Percentiles rank a stretch among this genome's conserved stretches.
These are phyloP conservation scores for Rostratula benghalensis DNA, from an alignment of 2,113 vertebrate species.

Conservation along the genomic window DNA sequence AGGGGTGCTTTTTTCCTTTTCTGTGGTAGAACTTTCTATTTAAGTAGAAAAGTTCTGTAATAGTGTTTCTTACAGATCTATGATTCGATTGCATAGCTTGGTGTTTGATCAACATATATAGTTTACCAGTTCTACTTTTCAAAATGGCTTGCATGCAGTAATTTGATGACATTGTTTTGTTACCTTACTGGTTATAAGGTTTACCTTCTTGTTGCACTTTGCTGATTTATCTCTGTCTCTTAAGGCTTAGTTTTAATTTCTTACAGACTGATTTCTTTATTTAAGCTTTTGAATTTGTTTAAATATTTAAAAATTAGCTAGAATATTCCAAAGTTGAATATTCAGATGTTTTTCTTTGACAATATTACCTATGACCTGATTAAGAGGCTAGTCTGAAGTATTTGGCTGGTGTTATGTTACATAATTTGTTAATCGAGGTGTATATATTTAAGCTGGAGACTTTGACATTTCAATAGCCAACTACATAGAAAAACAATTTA, in stretches of 20 bases:
- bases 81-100: slow-evolving; percentile 16
- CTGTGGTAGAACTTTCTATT: not conserved
- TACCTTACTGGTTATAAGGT: not conserved
- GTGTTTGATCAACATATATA: not conserved
- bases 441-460: slow-evolving; percentile 7
- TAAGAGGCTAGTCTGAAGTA: not conserved
- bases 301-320: slow-evolving; percentile 22
- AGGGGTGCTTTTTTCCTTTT: not conserved
- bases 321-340: not conserved
- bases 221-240: not conserved
- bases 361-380: not conserved
- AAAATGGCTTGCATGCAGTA: not conserved
- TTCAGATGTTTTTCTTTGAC: not conserved
- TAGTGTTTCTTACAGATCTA: slow-evolving; percentile 27
- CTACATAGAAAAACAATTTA: not conserved
- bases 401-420: not conserved
- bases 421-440: slow-evolving; percentile 10
- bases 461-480: not conserved
- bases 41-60: not conserved
- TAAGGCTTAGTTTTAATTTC: not conserved
- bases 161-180: slow-evolving; percentile 6
- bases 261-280: not conserved
- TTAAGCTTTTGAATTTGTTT: slow-evolving; percentile 1
- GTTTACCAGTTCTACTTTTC: not conserved
- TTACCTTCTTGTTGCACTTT: not conserved